phyloP scores from a whole-genome alignment of 2,113 vertebrate species.

The Chaetodon trifascialis region DNA sequence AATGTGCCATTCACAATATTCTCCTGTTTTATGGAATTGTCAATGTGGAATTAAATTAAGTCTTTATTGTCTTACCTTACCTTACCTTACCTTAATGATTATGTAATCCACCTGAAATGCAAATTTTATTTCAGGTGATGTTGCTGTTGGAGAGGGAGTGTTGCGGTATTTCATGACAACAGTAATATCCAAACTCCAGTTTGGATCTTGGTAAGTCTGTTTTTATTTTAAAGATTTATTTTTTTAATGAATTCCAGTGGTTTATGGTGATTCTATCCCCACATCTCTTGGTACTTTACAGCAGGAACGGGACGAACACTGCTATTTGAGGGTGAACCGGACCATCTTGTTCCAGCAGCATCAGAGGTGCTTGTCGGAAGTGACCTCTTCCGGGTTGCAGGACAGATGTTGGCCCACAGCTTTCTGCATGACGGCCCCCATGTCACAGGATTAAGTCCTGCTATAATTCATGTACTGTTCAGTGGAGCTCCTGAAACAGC shows the following conservation, averaged over 20 bases:
- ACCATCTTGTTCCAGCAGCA: slow-evolving; percentile 28
- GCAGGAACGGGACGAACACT: slow-evolving; percentile 21
- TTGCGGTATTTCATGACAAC: slow-evolving; percentile 14
- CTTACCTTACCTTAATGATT: not conserved
- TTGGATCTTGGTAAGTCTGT: slow-evolving; percentile 18
- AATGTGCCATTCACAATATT: too few relatives aligned
- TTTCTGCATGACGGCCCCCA: too few relatives aligned
- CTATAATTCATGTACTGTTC: too few relatives aligned
- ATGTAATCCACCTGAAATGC: too few relatives aligned
- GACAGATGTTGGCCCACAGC: slow-evolving; percentile 22
- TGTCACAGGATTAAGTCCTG: too few relatives aligned
- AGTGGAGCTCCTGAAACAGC: slow-evolving; percentile 25
- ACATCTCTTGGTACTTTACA: slow-evolving; percentile 12
- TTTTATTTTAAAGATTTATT: slow-evolving; percentile 22
- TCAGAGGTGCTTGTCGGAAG: slow-evolving; percentile 21
- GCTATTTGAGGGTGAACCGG: slow-evolving; percentile 23
- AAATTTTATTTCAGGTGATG: slow-evolving; percentile 26
- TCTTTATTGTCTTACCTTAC: too few relatives aligned
- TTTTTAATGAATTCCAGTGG: not conserved
- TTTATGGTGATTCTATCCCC: slow-evolving; percentile 13
- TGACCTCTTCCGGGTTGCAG: slow-evolving; percentile 16
- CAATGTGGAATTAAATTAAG: too few relatives aligned
- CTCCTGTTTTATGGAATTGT: too few relatives aligned
- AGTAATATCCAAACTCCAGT: slow-evolving; percentile 19
- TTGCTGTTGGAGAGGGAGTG: slow-evolving; percentile 4